phyloP scores from a whole-genome alignment of 2,888 invertebrate species.

The Drosophila rubida region DNA sequence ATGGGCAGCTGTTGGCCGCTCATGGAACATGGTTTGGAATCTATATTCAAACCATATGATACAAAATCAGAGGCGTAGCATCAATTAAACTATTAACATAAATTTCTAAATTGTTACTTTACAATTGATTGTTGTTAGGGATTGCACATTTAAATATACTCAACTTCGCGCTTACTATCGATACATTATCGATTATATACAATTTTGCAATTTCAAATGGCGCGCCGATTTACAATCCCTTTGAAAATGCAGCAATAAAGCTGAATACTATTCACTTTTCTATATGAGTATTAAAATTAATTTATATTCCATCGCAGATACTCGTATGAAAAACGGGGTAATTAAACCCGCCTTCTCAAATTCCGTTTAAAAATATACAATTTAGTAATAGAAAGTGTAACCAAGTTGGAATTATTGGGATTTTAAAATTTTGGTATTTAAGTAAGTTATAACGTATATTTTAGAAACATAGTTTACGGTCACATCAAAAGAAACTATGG shows the following conservation, averaged over 20 bases:
- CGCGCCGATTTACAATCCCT: background rate
- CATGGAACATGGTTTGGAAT: constrained; percentile 35
- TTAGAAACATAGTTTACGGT: background rate
- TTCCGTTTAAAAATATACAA: background rate
- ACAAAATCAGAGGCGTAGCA: constrained; percentile 23
- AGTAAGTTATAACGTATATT: background rate
- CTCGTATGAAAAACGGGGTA: too few species aligned
- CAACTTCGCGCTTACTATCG: background rate
- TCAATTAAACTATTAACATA: background rate
- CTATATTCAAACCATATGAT: constrained; percentile 37
- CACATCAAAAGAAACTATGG: constrained; percentile 52
- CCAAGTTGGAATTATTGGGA: background rate
- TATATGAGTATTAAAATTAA: too few species aligned
- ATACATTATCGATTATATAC: background rate
- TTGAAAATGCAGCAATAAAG: background rate
- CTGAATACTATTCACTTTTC: too few species aligned
- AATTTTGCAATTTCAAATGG: background rate
- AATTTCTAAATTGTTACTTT: background rate
- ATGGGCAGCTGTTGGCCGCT: constrained; percentile 45
- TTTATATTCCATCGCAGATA: too few species aligned
- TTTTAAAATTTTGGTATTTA: background rate
- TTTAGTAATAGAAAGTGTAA: background rate
- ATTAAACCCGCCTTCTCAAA: too few species aligned
- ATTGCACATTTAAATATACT: background rate
- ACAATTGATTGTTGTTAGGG: background rate